Evolutionary conservation across 2,888 invertebrate species (phyloP).

Genomic region (Shargacucullia verbasci): DNA sequence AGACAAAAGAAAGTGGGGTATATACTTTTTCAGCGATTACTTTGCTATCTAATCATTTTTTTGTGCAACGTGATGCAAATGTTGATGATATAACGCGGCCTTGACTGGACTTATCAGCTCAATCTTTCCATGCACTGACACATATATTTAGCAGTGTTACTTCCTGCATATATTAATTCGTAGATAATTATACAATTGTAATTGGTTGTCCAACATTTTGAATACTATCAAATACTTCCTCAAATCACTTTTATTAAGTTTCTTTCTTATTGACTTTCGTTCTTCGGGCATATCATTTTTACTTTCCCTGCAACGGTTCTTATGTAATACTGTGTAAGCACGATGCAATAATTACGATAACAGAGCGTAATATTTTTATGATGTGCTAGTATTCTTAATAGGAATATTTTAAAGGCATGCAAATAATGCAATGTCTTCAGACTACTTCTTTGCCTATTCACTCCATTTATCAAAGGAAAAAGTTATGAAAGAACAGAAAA

Average conservation of each 20-base stretch:
- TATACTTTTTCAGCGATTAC: constrained; percentile 56
- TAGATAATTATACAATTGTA: not conserved
- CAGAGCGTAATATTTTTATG: constrained; percentile 23
- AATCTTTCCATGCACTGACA: constrained; percentile 72
- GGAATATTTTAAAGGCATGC: constrained; percentile 10
- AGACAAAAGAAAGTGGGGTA: constrained; percentile 42
- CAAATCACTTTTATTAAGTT: not conserved
- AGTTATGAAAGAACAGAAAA: not conserved
- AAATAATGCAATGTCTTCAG: constrained; percentile 3
- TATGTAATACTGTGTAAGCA: constrained; percentile 12
- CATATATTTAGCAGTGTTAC: constrained; percentile 57
- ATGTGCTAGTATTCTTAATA: constrained; percentile 9
- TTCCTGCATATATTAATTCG: constrained; percentile 10
- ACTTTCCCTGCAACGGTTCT: constrained; percentile 11
- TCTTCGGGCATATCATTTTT: not conserved
- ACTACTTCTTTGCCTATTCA: not conserved
- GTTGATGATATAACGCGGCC: constrained; percentile 73
- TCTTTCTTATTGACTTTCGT: not conserved
- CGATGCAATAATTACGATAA: constrained; percentile 46
- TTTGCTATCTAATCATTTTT: constrained; percentile 78
- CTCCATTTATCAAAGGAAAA: not conserved
- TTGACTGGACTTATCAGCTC: constrained; percentile 77
- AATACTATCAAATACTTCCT: not conserved
- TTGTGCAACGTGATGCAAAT: constrained; percentile 68
- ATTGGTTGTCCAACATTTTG: not conserved